Base-by-base conservation (phyloP, 1,140 invertebrate species). In the Penaeus chinensis region DNA sequence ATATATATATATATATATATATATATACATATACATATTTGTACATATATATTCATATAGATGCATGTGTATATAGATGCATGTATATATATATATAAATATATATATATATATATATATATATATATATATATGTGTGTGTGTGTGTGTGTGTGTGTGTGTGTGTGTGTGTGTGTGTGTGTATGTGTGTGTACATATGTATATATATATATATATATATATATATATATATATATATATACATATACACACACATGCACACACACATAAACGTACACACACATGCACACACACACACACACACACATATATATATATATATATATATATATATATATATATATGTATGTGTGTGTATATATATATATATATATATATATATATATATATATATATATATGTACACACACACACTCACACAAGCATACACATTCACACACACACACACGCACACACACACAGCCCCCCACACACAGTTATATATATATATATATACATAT, bases 291-390 rank as follows among this genome's bases (percentile, higher is more conserved):
- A 54, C 16, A 54, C 2, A 16, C 16, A 54, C 2, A 54, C 16
- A 13, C 2, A 54, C 16, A 54, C 0, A 54, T 54, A 54, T 13
- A 54, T 54, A 54, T 13, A 82, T 82, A 82, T 82, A 82, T 82
- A 82, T 82, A 65, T 82, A 82, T 82, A 82, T 82, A 82, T 82
- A 82, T 82, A 82, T 82, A 65, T 82, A 82, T 82, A 82, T 82
- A 82, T 82, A 82, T 82, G 61, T 82, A 82, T 82, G 65, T 82
- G 65, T 82, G 65, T 82, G 65, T 82, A 82, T 63, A 63, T 63
- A 82, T 82, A 82, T 82, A 81, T 16, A 81, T 79, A 81, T 81
- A 61, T 74, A 74, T 24, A 74, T 24, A 74, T 74, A 74, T 74
- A 74, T 74, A 74, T 74, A 74, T 74, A 74, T 74, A 74, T 74